phyloP scores from a whole-genome alignment of 2,797 vertebrate genomes.

The Oreortyx pictus region DNA sequence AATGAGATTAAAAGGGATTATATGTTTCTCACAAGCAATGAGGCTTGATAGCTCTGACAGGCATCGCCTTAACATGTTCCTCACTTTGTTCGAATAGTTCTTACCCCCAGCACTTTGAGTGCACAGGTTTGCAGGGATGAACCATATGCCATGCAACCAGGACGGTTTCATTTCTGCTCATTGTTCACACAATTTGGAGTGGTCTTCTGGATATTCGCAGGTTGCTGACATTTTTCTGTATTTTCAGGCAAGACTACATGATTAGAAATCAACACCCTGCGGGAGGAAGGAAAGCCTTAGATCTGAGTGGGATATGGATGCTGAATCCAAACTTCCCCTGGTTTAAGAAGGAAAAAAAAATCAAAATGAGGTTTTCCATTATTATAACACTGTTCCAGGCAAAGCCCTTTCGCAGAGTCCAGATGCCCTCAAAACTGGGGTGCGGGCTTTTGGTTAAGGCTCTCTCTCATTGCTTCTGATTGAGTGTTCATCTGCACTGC shows the following conservation, averaged over 20 bases:
- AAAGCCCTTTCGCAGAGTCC: background rate
- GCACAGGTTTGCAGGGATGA: background rate
- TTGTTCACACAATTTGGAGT: conserved; percentile 24
- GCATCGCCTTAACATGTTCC: background rate
- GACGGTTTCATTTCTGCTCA: background rate
- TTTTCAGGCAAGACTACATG: background rate
- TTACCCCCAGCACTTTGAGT: background rate
- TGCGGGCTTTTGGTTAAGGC: background rate
- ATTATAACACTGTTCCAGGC: background rate
- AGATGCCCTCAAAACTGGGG: background rate
- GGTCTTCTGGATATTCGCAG: background rate
- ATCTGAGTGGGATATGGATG: background rate
- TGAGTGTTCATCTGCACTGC: background rate
- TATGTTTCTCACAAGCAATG: background rate
- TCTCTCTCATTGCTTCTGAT: background rate
- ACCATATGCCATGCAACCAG: background rate
- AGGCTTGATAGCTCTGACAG: conserved; percentile 37
- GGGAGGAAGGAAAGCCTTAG: background rate
- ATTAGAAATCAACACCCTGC: background rate
- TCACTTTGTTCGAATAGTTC: background rate
- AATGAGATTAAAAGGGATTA: conserved; percentile 62
- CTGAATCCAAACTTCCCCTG: background rate
- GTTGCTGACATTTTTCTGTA: background rate
- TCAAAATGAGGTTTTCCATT: background rate
- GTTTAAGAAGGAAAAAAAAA: background rate